phyloP scores from a whole-genome alignment of 2,113 vertebrate genomes.

The Procavia capensis region DNA sequence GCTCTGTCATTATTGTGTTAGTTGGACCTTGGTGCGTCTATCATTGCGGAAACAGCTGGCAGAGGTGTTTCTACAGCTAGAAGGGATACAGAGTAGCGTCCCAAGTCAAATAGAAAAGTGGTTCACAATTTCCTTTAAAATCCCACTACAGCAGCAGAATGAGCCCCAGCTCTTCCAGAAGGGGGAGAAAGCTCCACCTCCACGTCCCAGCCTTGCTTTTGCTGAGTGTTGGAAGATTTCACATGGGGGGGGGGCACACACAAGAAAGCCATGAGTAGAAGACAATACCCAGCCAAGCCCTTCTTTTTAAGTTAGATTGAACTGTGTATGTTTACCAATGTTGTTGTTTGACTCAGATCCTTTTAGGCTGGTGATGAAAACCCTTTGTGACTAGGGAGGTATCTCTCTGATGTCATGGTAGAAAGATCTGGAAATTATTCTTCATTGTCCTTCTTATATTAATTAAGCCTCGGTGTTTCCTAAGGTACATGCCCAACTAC shows the following conservation, averaged over 20 bases:
- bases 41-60: neutral
- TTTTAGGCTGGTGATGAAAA: neutral
- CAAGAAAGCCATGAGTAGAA: neutral
- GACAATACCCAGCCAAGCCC: neutral
- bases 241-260: neutral
- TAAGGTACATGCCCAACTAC: neutral
- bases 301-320: neutral
- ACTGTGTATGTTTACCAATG: neutral
- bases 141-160: neutral
- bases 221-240: neutral
- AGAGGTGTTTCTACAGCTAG: neutral
- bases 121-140: neutral
- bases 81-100: neutral
- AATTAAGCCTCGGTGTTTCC: conserved; percentile 2
- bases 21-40: neutral
- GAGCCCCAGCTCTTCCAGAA: neutral
- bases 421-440: conserved; percentile 52
- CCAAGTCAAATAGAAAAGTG: neutral
- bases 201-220: neutral
- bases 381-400: neutral
- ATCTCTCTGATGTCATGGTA: neutral
- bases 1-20: neutral
- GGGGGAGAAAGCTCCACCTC: neutral
- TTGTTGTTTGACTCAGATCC: neutral
- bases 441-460: neutral